phyloP scores from a whole-genome alignment of 2,888 invertebrate species.

The Tipula unca region DNA sequence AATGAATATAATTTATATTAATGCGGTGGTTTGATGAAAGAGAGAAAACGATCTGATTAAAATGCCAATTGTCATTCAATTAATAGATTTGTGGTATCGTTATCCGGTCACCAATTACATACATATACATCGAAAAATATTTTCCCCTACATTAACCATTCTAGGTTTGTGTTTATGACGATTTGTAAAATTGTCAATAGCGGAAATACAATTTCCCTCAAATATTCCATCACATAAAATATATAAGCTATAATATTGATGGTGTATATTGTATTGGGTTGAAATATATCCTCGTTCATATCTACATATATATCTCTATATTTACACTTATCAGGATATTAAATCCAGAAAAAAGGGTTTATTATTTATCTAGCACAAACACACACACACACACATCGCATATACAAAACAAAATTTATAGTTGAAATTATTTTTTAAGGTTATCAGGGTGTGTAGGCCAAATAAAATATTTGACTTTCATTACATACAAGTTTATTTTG shows the following conservation, averaged over 20 bases:
- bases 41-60: no score
- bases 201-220: background rate
- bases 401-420: background rate
- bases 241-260: no score
- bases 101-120: background rate
- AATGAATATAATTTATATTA: background rate
- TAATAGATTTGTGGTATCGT: background rate
- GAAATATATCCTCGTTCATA: background rate
- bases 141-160: background rate
- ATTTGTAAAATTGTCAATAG: background rate
- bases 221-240: background rate
- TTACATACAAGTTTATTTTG: background rate
- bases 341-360: slow-evolving; percentile 1
- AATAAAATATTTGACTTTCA: background rate
- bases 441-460: background rate
- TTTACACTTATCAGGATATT: slow-evolving; percentile 4
- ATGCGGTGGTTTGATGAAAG: background rate
- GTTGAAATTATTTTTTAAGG: background rate
- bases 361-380: background rate
- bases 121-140: background rate
- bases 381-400: no score
- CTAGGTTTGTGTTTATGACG: background rate
- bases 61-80: background rate
- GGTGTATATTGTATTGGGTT: background rate
- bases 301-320: background rate